Evolutionary conservation across 1,140 invertebrate species (phyloP), one percentile per base, ranked within the genome.

Genomic region (Babylonia areolata): DNA sequence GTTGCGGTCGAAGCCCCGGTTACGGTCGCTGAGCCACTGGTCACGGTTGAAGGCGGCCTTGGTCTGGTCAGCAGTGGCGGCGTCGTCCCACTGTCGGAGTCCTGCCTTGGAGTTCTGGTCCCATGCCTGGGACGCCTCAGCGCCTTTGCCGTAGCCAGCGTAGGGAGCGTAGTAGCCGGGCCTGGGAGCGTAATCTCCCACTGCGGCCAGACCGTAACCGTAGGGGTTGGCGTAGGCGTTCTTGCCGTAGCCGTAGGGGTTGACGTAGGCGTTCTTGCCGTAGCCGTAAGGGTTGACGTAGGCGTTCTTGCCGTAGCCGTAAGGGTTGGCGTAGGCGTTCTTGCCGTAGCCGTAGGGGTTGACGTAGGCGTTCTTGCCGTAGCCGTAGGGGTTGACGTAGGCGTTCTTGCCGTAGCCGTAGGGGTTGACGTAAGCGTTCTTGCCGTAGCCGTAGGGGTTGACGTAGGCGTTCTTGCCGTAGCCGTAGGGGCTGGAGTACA

Each of bases 1-100:
- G 64, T 86, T 31, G n/a, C 69, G 42, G 42, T 86, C 64, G 81
- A 54, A 86, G 64, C 80, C 85, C 42, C 81, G 54, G 64, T 37
- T 46, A 35, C 80, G 58, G 73, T 86, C 79, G 85, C 75, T 86
- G 80, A 86, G 80, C 85, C 85, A 86, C 40, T 86, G 58, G 78
- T 86, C 85, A 20, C 42, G 35, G 79, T 35, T 77, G 85, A 54
- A 86, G 85, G 39, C 33, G 35, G 69, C 64, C 85, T 83, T 81
- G 80, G 54, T 81, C 15, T 51, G 31, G 69, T 86, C 80, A 15
- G 75, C 40, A n/a, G 23, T 5, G 37, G 64, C 37, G 31, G 79
- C 46, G 31, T 31, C 33, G 17, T 73, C 80, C 20, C 28, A 33
- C 64, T 86, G 35, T 1, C 64, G 79, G 0, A 83, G 80, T 5